Evolutionary conservation across 2,888 invertebrate species (phyloP), one percentile per base, ranked within the genome.

Genomic region (Nomada ruficornis): DNA sequence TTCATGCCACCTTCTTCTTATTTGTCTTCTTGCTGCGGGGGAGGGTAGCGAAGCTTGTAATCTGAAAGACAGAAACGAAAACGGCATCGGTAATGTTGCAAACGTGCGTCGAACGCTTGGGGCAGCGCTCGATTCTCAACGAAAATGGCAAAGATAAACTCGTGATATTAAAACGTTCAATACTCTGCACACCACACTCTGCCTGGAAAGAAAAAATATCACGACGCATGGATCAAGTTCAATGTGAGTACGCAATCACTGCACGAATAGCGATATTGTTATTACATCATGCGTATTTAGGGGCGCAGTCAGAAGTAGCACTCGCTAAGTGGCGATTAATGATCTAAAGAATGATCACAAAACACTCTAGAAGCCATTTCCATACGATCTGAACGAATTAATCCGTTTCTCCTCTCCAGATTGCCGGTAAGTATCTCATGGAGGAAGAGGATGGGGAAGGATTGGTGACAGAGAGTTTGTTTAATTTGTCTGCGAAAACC

Each of bases 21-120:
- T 95, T 95, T 83, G 96, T 94, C 94, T 96, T 96, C 95, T 96
- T 96, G 94, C 95, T 95, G 93, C 96, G 95, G 88, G 97, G 97
- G 89, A 97, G 95, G 89, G 97, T 97, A 92, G 96, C 96, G 94
- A 95, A 96, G 92, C 95, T 96, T 92, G 96, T 94, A 93, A 96
- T 96, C 96, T 96, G 95, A 91, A 96, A 95, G 94, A 87, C 88
- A 91, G 92, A 92, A 92, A 94, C n/a, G 7, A 42, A 52, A 68
- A 80, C 52, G 29, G 2, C 2, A 0, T 59, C 7, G 62, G 15
- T 15, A 0, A 29, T 15, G 18, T 10, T 23, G 15, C 44, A 50
- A 23, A 36, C 15, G 9, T 7, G 10, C 10, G 26, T 18, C 10
- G n/a, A 20, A 42, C 44, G 26, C 10, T 11, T 10, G 15, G 63